Base-by-base conservation (phyloP, 2,888 invertebrate genomes). In the Yponomeuta cagnagella region DNA sequence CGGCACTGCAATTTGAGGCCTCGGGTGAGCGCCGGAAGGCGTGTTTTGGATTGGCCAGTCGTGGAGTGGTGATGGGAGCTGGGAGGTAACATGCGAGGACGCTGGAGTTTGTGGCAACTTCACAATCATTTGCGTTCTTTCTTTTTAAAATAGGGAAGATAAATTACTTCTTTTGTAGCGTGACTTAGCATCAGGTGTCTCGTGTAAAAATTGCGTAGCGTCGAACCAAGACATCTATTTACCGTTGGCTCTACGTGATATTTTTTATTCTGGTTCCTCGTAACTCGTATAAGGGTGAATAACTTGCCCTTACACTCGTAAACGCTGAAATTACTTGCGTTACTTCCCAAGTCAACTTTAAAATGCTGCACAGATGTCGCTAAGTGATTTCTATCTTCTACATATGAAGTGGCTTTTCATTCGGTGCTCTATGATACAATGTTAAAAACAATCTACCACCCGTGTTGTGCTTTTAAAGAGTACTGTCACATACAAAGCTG, bases 1-100 rank as follows among this genome's bases (percentile, higher is more conserved):
- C 10, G 90, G 85, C 75, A 93, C 94, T 93, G 82, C 31, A 79
- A 75, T 75, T 15, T 72, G 48, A 43, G 63, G 48, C 58, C 30
- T 67, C 30, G 12, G 4, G 65, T 65, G 1, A 65, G 65, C 30
- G 33, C 9, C 5, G 23, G 65, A 65, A 65, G 30, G 23, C 10
- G 33, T 33, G 12, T 3, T 65, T 65, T 65, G 30, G 31, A 9
- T 65, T 65, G 65, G 12, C n/a, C 15, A 15, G 3, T 58, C 12
- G 15, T 58, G 6, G 12, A 5, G 15, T 15, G 2, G 52, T 15
- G 12, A 15, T 8, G 52, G 52, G 1, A 58, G 8, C 6, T 58
- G 52, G 52, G 52, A 58, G 52, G 52, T 15, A 58, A 58, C 12
- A 58, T 12, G 52, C 15, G 52, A 58, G 2, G 52, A 15, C 8